phyloP scores from a whole-genome alignment of 2,797 vertebrate species.

The Muraenolepis orangiensis region DNA sequence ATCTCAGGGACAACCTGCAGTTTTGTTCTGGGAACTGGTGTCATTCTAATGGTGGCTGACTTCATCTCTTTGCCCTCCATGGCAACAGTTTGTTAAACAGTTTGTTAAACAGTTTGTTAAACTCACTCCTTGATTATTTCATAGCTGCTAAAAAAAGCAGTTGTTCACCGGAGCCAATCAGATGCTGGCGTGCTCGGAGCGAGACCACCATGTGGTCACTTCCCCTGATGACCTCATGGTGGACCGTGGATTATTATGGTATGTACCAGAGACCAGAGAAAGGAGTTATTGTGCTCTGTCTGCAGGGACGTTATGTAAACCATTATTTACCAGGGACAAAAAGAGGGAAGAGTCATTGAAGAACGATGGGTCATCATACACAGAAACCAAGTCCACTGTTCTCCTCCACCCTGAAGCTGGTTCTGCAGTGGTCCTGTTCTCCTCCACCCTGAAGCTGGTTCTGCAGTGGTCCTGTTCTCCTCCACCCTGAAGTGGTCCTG shows the following conservation, averaged over 20 bases:
- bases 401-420: neutral
- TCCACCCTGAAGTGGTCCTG: neutral
- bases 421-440: neutral
- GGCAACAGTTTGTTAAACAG: constrained; percentile 67
- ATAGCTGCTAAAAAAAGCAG: constrained; percentile 66
- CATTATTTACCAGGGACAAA: neutral
- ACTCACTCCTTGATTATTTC: constrained; percentile 75
- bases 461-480: neutral
- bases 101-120: constrained; percentile 69
- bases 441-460: neutral
- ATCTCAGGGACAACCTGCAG: constrained; percentile 48
- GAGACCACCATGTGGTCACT: constrained; percentile 60
- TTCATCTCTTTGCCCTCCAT: constrained; percentile 49
- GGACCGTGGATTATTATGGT: constrained; percentile 12
- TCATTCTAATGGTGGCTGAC: constrained; percentile 43
- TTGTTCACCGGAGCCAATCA: constrained; percentile 50
- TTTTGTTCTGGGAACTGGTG: constrained; percentile 32
- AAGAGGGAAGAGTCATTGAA: no score
- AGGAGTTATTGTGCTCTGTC: constrained; percentile 7
- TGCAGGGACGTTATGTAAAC: constrained; percentile 3
- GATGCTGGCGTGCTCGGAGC: constrained; percentile 34
- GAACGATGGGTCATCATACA: neutral
- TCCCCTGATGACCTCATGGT: constrained; percentile 55
- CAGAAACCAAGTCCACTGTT: neutral
- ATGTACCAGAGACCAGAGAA: constrained; percentile 15